A percentile compares a stretch with the other conserved stretches of the same genome.
phyloP scores from a whole-genome alignment of 2,113 vertebrate species.

The Larimichthys crocea region DNA sequence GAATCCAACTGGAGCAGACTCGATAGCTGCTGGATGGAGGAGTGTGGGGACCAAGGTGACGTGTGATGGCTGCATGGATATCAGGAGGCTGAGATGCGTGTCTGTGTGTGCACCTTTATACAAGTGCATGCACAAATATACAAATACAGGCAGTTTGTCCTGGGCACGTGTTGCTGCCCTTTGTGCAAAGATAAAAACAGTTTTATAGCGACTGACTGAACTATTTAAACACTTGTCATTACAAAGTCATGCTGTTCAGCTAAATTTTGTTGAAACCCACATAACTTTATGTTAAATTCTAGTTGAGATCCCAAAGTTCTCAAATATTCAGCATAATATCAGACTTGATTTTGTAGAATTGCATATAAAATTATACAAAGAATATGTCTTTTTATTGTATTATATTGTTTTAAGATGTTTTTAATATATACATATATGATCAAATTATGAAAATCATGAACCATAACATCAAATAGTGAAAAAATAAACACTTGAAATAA shows the following conservation, averaged over 20 bases:
- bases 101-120: too few relatives aligned
- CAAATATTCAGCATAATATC: neutral
- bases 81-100: neutral
- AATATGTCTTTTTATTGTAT: neutral
- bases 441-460: too few relatives aligned
- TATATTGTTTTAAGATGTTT: too few relatives aligned
- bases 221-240: neutral
- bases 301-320: neutral
- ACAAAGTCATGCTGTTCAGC: neutral
- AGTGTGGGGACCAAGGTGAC: neutral
- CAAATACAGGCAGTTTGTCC: too few relatives aligned
- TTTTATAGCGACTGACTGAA: neutral
- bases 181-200: neutral
- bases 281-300: neutral
- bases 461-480: neutral
- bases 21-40: conserved; percentile 45
- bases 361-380: neutral
- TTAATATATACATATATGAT: neutral
- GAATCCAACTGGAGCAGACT: conserved; percentile 57
- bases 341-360: neutral
- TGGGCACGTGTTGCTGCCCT: too few relatives aligned
- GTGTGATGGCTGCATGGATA: conserved; percentile 20
- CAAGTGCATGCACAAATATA: too few relatives aligned
- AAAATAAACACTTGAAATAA: neutral
- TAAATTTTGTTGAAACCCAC: neutral